Base-by-base conservation (phyloP, 2,797 vertebrate genomes). In the Cetoscarus ocellatus region DNA sequence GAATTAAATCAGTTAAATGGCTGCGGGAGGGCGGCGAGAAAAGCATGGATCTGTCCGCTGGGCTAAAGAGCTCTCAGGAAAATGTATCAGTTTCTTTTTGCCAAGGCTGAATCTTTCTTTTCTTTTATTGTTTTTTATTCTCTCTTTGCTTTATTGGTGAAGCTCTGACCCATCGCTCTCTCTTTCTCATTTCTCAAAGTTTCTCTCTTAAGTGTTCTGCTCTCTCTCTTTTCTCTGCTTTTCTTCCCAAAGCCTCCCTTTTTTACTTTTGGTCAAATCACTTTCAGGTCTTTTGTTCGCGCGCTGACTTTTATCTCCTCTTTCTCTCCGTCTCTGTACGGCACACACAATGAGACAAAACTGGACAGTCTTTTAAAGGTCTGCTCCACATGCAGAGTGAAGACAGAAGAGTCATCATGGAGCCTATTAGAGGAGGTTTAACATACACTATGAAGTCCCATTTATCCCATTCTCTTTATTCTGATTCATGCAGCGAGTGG, bases 1-100 rank as follows among this genome's bases (percentile, higher is more conserved):
- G 87, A 86, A 85, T 89, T 87, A 91, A 91, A 89, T 87, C 77
- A 88, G 89, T 84, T 88, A 85, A 89, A 89, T 86, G 86, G 80
- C 82, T 67, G 85, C 75, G 80, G 76, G 82, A 76, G 84, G 84
- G 76, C 43, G 36, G 67, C 7, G 81, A 65, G 76, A 57, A 70
- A 56, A 76, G 80, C 83, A 51, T 85, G 82, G 78, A 85, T 79
- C 74, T 73, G 80, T 85, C 78, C 61, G 70, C 75, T 59, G 69
- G 75, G 79, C 72, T 82, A 75, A 83, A 85, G 85, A 88, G 86
- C 82, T 85, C 85, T 89, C 82, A 86, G 74, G 78, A 88, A 80
- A 81, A 74, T 17, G 72, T 72, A 63, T 86, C 78, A 48, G 57
- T 73, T 79, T 84, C 80, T 82, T 68, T 61, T 83, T 81, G n/a